Percentiles rank a stretch among this genome's conserved stretches.
Conservation (phyloP, 2,888 invertebrate species). For the Tryphoninae sp. region DNA sequence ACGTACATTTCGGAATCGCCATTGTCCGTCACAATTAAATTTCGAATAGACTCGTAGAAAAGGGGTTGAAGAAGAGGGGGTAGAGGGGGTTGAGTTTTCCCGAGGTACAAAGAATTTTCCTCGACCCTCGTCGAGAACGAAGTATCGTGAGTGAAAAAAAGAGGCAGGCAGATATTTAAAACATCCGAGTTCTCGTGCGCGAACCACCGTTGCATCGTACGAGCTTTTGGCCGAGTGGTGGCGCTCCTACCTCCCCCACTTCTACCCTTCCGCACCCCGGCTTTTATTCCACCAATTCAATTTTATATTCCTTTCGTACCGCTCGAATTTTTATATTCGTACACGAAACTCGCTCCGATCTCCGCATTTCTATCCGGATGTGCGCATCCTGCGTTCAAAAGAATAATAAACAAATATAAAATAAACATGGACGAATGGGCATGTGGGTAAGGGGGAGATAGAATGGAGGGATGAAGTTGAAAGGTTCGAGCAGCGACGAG, state of each 20-base stretch:
- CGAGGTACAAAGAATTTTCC: slow-evolving; percentile 41
- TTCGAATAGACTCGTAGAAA: slow-evolving; percentile 31
- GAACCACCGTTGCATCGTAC: neutral
- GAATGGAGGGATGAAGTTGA: neutral
- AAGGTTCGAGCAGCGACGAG: slow-evolving; percentile 15
- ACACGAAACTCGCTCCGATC: slow-evolving; percentile 9
- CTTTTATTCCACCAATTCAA: slow-evolving; percentile 38
- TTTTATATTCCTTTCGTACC: slow-evolving; percentile 29
- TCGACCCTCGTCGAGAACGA: neutral
- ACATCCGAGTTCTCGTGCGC: neutral
- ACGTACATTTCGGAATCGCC: slow-evolving; percentile 31
- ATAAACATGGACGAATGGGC: neutral
- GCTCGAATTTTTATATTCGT: neutral
- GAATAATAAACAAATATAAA: slow-evolving; percentile 1
- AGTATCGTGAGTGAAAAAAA: neutral
- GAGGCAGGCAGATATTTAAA: slow-evolving; percentile 3
- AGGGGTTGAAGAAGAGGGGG: neutral
- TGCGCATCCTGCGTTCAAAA: neutral
- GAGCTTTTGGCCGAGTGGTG: slow-evolving; percentile 17
- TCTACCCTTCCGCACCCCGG: slow-evolving; percentile 7
- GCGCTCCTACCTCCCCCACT: neutral
- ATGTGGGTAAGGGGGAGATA: neutral
- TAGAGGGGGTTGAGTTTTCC: slow-evolving; percentile 29
- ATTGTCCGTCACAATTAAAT: slow-evolving; percentile 46
- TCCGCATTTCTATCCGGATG: slow-evolving; percentile 1